Percentiles rank a stretch among this genome's conserved stretches.
These are phyloP conservation scores for Megaptera novaeangliae DNA, from an alignment of 2,113 vertebrate species.

Conservation along the genomic window DNA sequence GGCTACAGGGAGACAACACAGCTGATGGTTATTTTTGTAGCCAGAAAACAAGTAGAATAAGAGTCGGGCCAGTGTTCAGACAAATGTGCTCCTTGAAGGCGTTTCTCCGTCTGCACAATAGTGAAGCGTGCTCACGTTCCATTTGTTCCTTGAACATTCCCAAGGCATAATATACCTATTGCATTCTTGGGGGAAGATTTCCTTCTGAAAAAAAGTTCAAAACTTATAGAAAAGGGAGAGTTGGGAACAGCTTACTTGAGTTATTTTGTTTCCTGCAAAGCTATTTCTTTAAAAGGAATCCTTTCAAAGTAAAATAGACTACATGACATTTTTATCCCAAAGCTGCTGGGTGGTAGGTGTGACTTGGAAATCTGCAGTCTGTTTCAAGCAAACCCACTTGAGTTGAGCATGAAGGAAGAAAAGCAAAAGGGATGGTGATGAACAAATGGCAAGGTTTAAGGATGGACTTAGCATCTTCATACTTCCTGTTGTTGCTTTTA, in stretches of 20 bases:
- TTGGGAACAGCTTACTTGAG: background rate
- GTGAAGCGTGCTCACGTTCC: background rate
- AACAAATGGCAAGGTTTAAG: background rate
- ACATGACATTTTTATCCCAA: slow-evolving; percentile 26
- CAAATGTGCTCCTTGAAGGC: background rate
- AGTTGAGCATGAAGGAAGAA: background rate
- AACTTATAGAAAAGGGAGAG: background rate
- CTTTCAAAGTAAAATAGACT: slow-evolving; percentile 28
- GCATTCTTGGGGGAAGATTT: background rate
- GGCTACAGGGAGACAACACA: background rate
- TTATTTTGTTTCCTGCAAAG: background rate
- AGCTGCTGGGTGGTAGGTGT: background rate
- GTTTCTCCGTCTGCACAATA: background rate
- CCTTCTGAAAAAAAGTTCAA: background rate
- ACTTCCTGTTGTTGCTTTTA: background rate
- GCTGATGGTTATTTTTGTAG: slow-evolving; percentile 43
- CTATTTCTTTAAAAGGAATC: slow-evolving; percentile 34
- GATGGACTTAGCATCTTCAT: background rate
- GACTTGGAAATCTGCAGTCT: background rate
- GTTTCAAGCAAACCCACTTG: background rate
- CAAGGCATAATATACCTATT: background rate
- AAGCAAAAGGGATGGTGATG: background rate
- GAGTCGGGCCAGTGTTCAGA: background rate
- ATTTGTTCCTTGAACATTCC: background rate
- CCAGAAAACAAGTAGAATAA: slow-evolving; percentile 21